Evolutionary conservation across 2,113 vertebrate genomes (phyloP).

Genomic region (Tamias sibiricus): DNA sequence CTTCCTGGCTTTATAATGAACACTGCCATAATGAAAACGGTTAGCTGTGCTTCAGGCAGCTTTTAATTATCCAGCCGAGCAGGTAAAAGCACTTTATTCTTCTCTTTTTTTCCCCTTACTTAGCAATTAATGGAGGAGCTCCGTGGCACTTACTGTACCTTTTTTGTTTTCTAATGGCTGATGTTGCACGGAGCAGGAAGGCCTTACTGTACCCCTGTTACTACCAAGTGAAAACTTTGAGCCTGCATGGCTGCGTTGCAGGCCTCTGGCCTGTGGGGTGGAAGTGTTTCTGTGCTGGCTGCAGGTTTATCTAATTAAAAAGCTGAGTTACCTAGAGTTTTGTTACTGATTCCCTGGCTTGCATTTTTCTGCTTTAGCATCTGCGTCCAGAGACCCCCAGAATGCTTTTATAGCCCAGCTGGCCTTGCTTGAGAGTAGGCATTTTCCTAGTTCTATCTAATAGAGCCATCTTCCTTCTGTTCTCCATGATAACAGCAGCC

Average conservation of each 20-base stretch:
- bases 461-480: slow-evolving; percentile 39
- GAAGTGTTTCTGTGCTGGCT: neutral
- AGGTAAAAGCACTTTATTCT: slow-evolving; percentile 82
- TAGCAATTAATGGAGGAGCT: slow-evolving; percentile 62
- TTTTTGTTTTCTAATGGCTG: slow-evolving; percentile 66
- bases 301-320: slow-evolving; percentile 56
- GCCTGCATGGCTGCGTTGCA: neutral
- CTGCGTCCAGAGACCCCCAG: slow-evolving; percentile 16
- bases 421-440: neutral
- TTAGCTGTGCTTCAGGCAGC: slow-evolving; percentile 81
- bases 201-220: slow-evolving; percentile 40
- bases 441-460: slow-evolving; percentile 38
- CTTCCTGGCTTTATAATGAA: slow-evolving; percentile 87
- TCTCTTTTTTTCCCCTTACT: slow-evolving; percentile 44
- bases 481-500: neutral
- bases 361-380: slow-evolving; percentile 6
- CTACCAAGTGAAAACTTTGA: neutral
- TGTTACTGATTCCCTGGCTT: slow-evolving; percentile 21
- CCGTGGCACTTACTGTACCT: slow-evolving; percentile 62
- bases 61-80: slow-evolving; percentile 85
- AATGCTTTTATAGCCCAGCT: slow-evolving; percentile 50
- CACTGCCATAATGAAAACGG: slow-evolving; percentile 82
- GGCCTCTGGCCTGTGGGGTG: neutral
- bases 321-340: slow-evolving; percentile 4
- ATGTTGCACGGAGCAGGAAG: neutral